phyloP scores from a whole-genome alignment of 2,888 invertebrate species.

The Diachrysia chrysitis region DNA sequence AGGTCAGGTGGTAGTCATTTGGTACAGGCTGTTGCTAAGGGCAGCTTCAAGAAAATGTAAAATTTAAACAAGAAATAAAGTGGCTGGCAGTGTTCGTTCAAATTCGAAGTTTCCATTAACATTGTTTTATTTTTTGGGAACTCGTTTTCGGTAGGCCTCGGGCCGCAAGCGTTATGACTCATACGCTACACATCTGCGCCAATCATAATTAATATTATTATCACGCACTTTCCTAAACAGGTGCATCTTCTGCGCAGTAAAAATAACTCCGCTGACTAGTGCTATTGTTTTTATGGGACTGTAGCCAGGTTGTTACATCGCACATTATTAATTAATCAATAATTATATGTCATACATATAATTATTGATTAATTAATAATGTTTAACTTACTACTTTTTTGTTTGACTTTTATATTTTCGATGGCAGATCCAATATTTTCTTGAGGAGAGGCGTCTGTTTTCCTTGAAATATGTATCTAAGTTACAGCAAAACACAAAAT shows the following conservation, averaged over 20 bases:
- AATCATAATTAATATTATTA: constrained; percentile 36
- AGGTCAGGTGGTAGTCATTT: background rate
- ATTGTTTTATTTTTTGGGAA: background rate
- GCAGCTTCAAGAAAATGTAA: background rate
- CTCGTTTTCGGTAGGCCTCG: background rate
- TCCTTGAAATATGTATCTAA: background rate
- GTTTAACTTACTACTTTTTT: too few species aligned
- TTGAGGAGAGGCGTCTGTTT: background rate
- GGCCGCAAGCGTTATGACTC: background rate
- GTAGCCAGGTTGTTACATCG: constrained; percentile 1
- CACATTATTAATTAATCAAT: background rate
- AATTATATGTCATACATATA: too few species aligned
- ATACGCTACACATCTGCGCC: constrained; percentile 1
- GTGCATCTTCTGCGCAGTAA: constrained; percentile 23
- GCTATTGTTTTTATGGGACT: constrained; percentile 4
- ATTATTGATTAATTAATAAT: background rate
- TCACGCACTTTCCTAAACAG: constrained; percentile 24
- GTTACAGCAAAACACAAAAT: background rate
- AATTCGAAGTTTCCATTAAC: background rate
- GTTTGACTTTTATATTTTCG: background rate
- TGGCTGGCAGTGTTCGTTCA: background rate
- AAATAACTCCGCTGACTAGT: constrained; percentile 9
- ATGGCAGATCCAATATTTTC: background rate
- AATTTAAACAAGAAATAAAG: background rate
- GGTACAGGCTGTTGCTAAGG: constrained; percentile 1